These are phyloP conservation scores for Pantelozetes paolii DNA, from an alignment of 2,888 invertebrate species.

Conservation along the genomic window DNA sequence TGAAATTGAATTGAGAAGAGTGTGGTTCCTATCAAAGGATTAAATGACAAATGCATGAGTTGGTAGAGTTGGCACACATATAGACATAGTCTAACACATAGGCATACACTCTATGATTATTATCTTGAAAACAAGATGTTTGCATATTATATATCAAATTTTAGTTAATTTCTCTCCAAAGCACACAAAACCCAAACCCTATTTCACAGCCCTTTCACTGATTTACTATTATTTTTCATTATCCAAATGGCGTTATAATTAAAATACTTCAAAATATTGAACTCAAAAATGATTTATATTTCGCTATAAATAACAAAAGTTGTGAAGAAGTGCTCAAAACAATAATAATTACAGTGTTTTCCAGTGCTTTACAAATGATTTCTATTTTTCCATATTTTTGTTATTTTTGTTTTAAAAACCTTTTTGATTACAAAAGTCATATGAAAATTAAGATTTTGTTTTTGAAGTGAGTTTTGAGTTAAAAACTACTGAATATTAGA, in stretches of 20 bases:
- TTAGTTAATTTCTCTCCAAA: conserved; percentile 10
- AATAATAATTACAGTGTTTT: neutral
- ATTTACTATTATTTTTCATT: conserved; percentile 30
- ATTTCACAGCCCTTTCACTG: neutral
- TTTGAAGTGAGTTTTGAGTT: neutral
- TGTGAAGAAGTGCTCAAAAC: neutral
- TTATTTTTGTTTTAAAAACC: neutral
- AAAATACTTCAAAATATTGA: neutral
- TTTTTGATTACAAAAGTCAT: neutral
- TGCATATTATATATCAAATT: neutral
- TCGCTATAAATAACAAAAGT: neutral
- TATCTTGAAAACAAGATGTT: conserved; percentile 22
- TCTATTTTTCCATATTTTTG: too few relatives aligned
- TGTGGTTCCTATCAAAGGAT: conserved; percentile 31
- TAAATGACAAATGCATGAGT: conserved; percentile 31
- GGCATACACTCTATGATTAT: conserved; percentile 3
- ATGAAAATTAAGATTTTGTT: neutral
- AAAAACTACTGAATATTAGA: neutral
- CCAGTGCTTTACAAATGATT: too few relatives aligned
- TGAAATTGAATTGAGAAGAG: conserved; percentile 30
- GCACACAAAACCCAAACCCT: neutral
- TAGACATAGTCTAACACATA: too few relatives aligned
- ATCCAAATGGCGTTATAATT: conserved; percentile 14
- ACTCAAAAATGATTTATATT: neutral
- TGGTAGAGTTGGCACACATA: neutral